Base-by-base conservation (phyloP, 2,888 invertebrate genomes). In the Blera fallax region DNA sequence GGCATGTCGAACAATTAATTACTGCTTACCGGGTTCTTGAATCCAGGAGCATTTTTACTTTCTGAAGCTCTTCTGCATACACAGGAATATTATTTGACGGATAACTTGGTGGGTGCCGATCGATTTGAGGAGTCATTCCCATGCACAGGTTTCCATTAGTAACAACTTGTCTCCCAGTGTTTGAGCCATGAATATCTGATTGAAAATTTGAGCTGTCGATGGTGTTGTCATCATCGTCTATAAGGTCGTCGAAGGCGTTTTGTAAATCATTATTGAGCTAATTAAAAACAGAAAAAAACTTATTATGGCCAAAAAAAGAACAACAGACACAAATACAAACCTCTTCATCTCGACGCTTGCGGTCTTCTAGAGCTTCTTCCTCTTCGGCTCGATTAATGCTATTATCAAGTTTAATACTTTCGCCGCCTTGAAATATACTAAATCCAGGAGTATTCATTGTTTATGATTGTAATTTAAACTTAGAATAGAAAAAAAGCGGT, bases 401-500 rank as follows among this genome's bases (percentile, higher is more conserved):
- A 79, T 94, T 94, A 90, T 95, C 94, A 87, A 96, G 92, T 88
- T 95, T 94, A 87, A 96, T 94, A 88, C 94, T 94, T 32, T 94
- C 94, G 32, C 94, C 94, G 81, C 94, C 95, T 92, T 95, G 95
- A 89, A 96, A 95, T 88, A 96, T 93, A 92, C 95, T 95, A 92
- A 95, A 93, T 58, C 95, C 95, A 58, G 95, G 95, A 24, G 93
- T 94, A 88, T 94, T 94, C 94, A 94, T 94, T 34, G 21, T 40
- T 29, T 34, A 40, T 14, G 1, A 16, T 4, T 5, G 10, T 10
- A 50, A 21, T n/a, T 52, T n/a, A 43, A 43, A 58, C 8, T 24
- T 3, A 24, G 10, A 37, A 1, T 37, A 24, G 24, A 24, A 24
- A 24, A 11, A 24, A 29, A 69, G 24, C 48, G 3, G 34, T 18